Evolutionary conservation across 92 coral and sea anemone genomes (phyloP).

Genomic region (Desmophyllum pertusum): DNA sequence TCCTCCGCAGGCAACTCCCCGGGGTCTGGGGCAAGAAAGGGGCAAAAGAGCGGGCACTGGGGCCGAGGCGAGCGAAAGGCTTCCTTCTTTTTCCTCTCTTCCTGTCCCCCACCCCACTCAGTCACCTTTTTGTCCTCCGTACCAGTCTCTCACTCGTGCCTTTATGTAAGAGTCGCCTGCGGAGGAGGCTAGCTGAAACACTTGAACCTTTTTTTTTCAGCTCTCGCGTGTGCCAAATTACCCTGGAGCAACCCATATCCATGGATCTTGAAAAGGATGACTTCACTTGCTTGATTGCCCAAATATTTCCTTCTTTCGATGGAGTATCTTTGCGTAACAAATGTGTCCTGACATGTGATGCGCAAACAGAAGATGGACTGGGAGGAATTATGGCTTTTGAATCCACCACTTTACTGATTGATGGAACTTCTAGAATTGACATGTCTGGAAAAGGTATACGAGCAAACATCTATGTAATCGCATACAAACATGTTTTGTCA

Average conservation of each 20-base stretch:
- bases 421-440: constrained; percentile 33
- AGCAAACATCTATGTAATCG: background rate
- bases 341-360: constrained; percentile 33
- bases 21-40: too few relatives aligned
- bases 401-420: constrained; percentile 19
- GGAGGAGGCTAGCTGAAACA: too few relatives aligned
- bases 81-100: too few relatives aligned
- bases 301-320: constrained; percentile 14
- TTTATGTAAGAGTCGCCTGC: too few relatives aligned
- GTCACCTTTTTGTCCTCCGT: too few relatives aligned
- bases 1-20: too few relatives aligned
- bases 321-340: constrained; percentile 26
- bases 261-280: background rate
- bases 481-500: too few relatives aligned
- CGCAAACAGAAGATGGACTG: constrained; percentile 4
- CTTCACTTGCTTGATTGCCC: constrained; percentile 26
- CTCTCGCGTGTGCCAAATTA: background rate
- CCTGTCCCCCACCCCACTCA: too few relatives aligned
- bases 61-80: too few relatives aligned
- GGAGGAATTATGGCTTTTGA: constrained; percentile 46
- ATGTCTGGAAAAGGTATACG: constrained; percentile 52
- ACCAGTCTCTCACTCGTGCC: too few relatives aligned
- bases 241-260: background rate
- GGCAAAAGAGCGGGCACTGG: too few relatives aligned
- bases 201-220: background rate